Evolutionary conservation across 2,888 invertebrate species (phyloP), one percentile per base, ranked within the genome.

Genomic region (Incurvaria masculella): DNA sequence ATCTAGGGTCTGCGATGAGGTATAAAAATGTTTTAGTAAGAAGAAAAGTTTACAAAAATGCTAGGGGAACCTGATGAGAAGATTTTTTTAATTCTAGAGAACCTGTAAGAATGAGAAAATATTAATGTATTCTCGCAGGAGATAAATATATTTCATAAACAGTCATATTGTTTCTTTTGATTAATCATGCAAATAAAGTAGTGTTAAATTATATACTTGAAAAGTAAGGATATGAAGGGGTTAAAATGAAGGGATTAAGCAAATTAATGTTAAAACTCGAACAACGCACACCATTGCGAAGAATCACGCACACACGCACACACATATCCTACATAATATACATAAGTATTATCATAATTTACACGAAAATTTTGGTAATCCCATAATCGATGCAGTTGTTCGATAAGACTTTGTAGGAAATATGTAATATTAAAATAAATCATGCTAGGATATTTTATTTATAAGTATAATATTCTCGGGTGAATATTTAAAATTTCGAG

Each of bases 301-400:
- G 70, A 74, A 73, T 72, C 63, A 72, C 76, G 76, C 74, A 68
- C 60, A 71, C 74, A 74, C 75, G 75, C 73, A 76, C 74, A 76
- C 60, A 69, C 68, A 64, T 68, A 57, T 63, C 74, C 78, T 76
- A 76, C n/a, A n/a, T n/a, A n/a, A n/a, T n/a, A n/a, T n/a, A n/a
- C n/a, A n/a, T n/a, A n/a, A 44, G 68, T 78, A 76, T 76, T 57
- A 62, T 66, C 64, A 62, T 59, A 65, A 61, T 59, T 55, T 66
- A 74, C 72, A 72, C 61, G 62, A 70, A 65, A 68, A 59, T 53
- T 58, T n/a, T n/a, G 62, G 70, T 73, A 61, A 60, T 64, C 59
- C 50, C 59, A 65, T 58, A 73, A 61, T 55, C 54, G 55, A 51
- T n/a, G n/a, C n/a, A n/a, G n/a, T n/a, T n/a, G n/a, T n/a, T n/a